These are phyloP conservation scores for Pangasius larnaudii DNA, from an alignment of 2,797 vertebrate genomes.

Conservation along the genomic window DNA sequence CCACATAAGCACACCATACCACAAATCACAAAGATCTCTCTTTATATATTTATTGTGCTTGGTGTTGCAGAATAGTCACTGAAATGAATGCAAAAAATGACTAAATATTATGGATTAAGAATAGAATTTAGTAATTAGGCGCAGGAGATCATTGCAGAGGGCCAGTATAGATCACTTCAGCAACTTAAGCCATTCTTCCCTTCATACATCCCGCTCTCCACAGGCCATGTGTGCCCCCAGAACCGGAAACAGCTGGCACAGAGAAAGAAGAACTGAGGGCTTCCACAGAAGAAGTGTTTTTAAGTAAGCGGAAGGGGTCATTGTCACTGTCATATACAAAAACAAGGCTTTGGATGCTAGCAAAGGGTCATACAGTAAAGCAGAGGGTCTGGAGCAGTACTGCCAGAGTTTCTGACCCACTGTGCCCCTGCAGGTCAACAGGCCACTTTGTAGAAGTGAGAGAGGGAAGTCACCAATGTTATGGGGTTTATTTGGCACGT, in stretches of 20 bases:
- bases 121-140: background rate
- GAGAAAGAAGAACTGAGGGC: slow-evolving; percentile 60
- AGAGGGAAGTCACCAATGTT: slow-evolving; percentile 77
- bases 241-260: slow-evolving; percentile 61
- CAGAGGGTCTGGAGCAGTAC: slow-evolving; percentile 40
- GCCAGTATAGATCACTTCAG: background rate
- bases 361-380: slow-evolving; percentile 45
- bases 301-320: slow-evolving; percentile 48
- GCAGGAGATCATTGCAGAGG: background rate
- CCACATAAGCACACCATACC: background rate
- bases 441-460: slow-evolving; percentile 82
- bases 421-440: slow-evolving; percentile 44
- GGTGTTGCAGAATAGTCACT: background rate
- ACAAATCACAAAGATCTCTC: background rate
- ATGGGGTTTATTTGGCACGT: slow-evolving; percentile 67
- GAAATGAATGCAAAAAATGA: background rate
- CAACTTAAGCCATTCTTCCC: slow-evolving; percentile 11
- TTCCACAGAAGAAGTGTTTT: slow-evolving; percentile 52
- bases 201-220: slow-evolving; percentile 27
- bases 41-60: background rate
- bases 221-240: slow-evolving; percentile 41
- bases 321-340: slow-evolving; percentile 37
- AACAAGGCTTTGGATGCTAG: slow-evolving; percentile 29
- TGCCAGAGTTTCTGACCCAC: slow-evolving; percentile 33
- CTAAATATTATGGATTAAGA: background rate